Percentiles rank a stretch among this genome's conserved stretches.
Conservation (phyloP, 2,113 vertebrate species). For the Gila orcuttii region DNA sequence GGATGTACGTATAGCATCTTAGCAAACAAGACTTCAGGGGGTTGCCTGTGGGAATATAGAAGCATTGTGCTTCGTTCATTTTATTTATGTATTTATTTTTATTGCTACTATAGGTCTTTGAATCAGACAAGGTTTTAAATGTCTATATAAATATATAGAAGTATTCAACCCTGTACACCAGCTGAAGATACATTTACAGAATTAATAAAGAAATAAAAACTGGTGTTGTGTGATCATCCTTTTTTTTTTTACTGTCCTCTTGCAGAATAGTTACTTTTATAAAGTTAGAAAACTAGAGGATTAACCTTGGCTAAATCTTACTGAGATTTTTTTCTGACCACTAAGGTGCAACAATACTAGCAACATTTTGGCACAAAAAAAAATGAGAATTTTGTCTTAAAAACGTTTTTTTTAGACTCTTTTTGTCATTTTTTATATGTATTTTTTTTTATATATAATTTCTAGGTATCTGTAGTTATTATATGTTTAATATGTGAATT, state of each 20-base stretch:
- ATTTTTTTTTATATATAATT: too few species aligned
- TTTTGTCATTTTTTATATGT: too few species aligned
- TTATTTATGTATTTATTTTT: slow-evolving; percentile 68
- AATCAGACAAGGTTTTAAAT: slow-evolving; percentile 64
- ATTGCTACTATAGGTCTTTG: slow-evolving; percentile 80
- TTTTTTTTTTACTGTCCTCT: not conserved
- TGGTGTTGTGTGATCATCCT: not conserved
- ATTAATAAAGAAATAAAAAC: slow-evolving; percentile 85
- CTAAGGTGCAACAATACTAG: too few species aligned
- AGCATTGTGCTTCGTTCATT: slow-evolving; percentile 75
- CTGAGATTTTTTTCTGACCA: too few species aligned
- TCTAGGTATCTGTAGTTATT: too few species aligned
- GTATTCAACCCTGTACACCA: slow-evolving; percentile 84
- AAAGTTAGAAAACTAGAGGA: not conserved
- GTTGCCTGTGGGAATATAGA: slow-evolving; percentile 76
- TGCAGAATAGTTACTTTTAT: not conserved
- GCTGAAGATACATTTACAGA: slow-evolving; percentile 83
- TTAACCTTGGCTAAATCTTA: too few species aligned
- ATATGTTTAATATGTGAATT: too few species aligned
- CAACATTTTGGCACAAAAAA: too few species aligned
- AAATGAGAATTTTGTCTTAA: too few species aligned
- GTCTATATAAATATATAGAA: slow-evolving; percentile 72
- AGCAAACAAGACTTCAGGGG: slow-evolving; percentile 79
- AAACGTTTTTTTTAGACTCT: too few species aligned
- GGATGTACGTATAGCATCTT: slow-evolving; percentile 82